Percentiles rank a stretch among this genome's conserved stretches.
Conservation (phyloP, 2,113 vertebrate species). For the Saguinus midas region DNA sequence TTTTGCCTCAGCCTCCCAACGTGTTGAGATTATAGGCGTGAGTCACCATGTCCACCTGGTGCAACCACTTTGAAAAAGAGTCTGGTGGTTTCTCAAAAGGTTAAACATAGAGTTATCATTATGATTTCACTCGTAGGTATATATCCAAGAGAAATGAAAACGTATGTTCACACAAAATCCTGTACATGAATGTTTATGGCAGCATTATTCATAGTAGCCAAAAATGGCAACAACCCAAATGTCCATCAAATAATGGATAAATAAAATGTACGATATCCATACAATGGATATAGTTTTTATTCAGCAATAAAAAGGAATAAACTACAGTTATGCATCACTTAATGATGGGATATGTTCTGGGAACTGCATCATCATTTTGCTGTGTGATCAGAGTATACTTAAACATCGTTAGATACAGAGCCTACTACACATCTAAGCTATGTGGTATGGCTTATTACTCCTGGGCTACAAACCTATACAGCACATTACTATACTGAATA, state of each 20-base stretch:
- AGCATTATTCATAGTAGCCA: background rate
- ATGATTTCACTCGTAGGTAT: background rate
- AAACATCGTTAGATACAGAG: background rate
- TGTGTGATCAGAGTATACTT: background rate
- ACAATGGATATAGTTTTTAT: background rate
- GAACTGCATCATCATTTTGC: background rate
- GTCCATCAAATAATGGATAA: background rate
- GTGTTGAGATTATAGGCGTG: background rate
- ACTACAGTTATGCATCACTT: background rate
- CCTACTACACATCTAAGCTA: background rate
- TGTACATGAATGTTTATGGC: background rate
- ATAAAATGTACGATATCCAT: background rate
- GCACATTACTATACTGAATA: background rate
- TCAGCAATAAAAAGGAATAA: slow-evolving; percentile 2
- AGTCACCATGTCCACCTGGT: background rate
- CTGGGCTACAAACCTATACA: background rate
- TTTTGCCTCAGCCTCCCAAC: background rate
- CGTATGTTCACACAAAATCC: background rate
- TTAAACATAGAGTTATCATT: background rate
- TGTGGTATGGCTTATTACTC: background rate
- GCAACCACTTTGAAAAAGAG: background rate
- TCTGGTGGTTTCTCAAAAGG: background rate
- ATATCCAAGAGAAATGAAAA: slow-evolving; percentile 7
- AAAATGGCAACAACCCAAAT: background rate
- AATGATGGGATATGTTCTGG: background rate